Base-by-base conservation (phyloP, 2,113 vertebrate species). In the Ahaetulla prasina region DNA sequence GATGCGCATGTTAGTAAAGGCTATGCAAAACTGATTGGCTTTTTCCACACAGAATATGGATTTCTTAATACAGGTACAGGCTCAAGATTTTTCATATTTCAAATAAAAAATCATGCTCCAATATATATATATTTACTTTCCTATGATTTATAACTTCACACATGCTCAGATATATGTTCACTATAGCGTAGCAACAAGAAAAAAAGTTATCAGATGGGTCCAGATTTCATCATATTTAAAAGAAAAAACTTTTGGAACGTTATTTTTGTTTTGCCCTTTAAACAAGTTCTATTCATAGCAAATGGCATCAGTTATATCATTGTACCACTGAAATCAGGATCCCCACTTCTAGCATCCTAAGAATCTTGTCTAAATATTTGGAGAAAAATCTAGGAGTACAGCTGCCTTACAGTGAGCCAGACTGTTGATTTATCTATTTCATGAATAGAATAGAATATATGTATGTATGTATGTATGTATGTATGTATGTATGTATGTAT, bases 11-110 rank as follows among this genome's bases (percentile, higher is more conserved):
- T 98, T 53, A 96, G 96, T 52, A 97, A 97, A 49, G 98, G 98
- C 25, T 98, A 99, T 27, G 95, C 98, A 45, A 98, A 96, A 88
- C 96, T 99, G n/a, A 92, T 99, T 0, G 99, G 98, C 50, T 98
- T 98, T 16, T 99, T 99, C 95, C 98, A 98, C 94, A 98, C 96
- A 60, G 98, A 99, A 94, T 98, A 98, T 11, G 99, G 99, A 91
- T 91, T 54, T 25, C 97, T 98, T 91, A 99, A 99, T 96, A 98
- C 92, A 98, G 98, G 99, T 99, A 96, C 2, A 14, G 2, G 55
- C 90, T 54, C 47, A 2, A 25, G 7, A 74, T 50, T 14, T 0
- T 94, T 95, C 93, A 35, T 23, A 2, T 30, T 80, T 68, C 0
- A 85, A 86, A 91, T 18, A 8, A 9, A 23, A 54, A 88, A 55